A percentile compares a stretch with the other conserved stretches of the same genome.
Conservation (phyloP, 2,888 invertebrate species). For the Meganola albula region DNA sequence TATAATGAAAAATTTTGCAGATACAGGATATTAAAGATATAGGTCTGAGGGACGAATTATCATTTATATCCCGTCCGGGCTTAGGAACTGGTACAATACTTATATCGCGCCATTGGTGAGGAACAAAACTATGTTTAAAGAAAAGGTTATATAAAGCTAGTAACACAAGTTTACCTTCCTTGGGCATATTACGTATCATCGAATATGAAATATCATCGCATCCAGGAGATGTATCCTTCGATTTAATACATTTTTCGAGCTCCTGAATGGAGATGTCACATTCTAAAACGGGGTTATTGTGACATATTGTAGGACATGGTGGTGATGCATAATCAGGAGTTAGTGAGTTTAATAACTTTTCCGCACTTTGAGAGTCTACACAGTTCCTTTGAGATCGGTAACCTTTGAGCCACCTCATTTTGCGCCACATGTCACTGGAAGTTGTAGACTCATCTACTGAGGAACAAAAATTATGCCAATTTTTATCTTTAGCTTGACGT, state of each 20-base stretch:
- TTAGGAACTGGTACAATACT: neutral
- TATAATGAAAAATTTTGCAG: neutral
- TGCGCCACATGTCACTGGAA: neutral
- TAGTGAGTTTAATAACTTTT: neutral
- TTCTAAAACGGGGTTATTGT: neutral
- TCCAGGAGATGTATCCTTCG: neutral
- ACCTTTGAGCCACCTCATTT: neutral
- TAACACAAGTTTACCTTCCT: neutral
- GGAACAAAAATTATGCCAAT: neutral
- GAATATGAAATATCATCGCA: neutral
- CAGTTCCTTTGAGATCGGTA: neutral
- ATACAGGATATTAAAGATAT: neutral
- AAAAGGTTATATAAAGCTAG: neutral
- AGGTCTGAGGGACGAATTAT: neutral
- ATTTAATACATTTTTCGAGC: neutral
- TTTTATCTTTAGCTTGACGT: neutral
- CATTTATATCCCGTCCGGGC: neutral
- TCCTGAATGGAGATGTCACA: neutral
- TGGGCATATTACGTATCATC: neutral
- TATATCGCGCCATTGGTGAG: neutral
- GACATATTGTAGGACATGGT: neutral
- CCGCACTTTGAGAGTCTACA: neutral
- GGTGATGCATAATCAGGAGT: neutral
- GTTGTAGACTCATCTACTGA: neutral
- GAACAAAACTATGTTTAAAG: neutral